Evolutionary conservation across 2,797 vertebrate genomes (phyloP).

Genomic region (Falco peregrinus): DNA sequence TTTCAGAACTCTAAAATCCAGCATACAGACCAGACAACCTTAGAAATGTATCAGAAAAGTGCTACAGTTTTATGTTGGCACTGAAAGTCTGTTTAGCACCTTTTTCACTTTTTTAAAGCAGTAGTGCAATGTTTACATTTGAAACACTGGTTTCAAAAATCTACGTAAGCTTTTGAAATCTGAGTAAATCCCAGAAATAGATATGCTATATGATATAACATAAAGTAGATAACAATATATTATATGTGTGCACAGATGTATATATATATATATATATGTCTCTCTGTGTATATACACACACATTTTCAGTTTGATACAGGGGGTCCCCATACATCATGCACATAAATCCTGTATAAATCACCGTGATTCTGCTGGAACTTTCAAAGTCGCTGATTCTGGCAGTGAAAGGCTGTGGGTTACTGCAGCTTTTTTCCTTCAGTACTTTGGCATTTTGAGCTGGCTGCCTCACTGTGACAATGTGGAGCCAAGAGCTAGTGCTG

Average conservation of each 20-base stretch:
- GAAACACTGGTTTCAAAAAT: background rate
- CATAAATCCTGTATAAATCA: background rate
- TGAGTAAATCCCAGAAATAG: background rate
- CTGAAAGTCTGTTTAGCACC: background rate
- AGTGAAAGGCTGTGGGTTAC: background rate
- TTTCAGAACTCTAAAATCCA: background rate
- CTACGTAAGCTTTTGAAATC: background rate
- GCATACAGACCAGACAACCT: background rate
- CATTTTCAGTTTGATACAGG: background rate
- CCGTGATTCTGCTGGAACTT: background rate
- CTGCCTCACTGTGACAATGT: background rate
- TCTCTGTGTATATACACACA: background rate
- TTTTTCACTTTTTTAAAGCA: background rate
- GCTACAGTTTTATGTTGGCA: background rate
- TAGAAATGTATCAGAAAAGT: background rate
- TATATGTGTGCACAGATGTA: fast-evolving
- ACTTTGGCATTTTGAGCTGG: background rate
- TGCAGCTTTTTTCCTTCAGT: background rate
- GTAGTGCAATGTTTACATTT: background rate
- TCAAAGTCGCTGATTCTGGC: background rate
- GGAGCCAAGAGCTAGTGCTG: background rate
- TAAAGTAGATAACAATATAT: background rate
- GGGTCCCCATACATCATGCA: background rate
- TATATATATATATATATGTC: background rate
- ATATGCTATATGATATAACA: background rate